Evolutionary conservation across 1,140 invertebrate genomes (phyloP).

Genomic region (Nebria ingens): DNA sequence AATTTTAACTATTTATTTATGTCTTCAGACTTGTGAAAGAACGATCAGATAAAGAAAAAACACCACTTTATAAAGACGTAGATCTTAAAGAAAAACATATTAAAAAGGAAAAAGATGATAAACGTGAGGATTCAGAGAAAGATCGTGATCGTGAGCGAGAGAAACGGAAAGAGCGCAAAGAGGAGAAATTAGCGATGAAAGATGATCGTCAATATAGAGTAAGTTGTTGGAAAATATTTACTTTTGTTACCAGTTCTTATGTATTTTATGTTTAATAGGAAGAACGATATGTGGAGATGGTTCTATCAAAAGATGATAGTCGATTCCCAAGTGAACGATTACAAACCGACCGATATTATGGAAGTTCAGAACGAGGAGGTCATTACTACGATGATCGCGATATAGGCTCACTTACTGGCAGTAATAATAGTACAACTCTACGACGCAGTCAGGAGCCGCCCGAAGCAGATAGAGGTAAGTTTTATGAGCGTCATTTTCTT

Average conservation of each 20-base stretch:
- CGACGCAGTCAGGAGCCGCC: slow-evolving; percentile 27
- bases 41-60: slow-evolving; percentile 29
- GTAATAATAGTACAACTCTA: slow-evolving; percentile 20
- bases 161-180: slow-evolving; percentile 27
- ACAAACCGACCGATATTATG: slow-evolving; percentile 29
- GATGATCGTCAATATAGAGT: slow-evolving; percentile 41
- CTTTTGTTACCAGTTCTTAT: too few relatives aligned
- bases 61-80: slow-evolving; percentile 32
- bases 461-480: slow-evolving; percentile 32
- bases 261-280: slow-evolving; percentile 34
- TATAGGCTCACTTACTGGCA: slow-evolving; percentile 19
- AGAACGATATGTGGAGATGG: slow-evolving; percentile 34
- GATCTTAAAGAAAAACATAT: slow-evolving; percentile 38
- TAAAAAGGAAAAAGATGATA: slow-evolving; percentile 39
- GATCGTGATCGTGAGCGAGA: slow-evolving; percentile 32
- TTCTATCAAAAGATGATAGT: slow-evolving; percentile 31
- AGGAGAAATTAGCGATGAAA: slow-evolving; percentile 32
- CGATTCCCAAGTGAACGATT: slow-evolving; percentile 25
- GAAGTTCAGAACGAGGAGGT: slow-evolving; percentile 23
- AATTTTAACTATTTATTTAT: slow-evolving; percentile 14
- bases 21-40: slow-evolving; percentile 11
- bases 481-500: not conserved
- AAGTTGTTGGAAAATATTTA: slow-evolving; percentile 17
- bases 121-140: slow-evolving; percentile 35
- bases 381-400: slow-evolving; percentile 36